Evolutionary conservation across 2,797 vertebrate genomes (phyloP), one percentile per base, ranked within the genome.

Genomic region (Esox lucius): DNA sequence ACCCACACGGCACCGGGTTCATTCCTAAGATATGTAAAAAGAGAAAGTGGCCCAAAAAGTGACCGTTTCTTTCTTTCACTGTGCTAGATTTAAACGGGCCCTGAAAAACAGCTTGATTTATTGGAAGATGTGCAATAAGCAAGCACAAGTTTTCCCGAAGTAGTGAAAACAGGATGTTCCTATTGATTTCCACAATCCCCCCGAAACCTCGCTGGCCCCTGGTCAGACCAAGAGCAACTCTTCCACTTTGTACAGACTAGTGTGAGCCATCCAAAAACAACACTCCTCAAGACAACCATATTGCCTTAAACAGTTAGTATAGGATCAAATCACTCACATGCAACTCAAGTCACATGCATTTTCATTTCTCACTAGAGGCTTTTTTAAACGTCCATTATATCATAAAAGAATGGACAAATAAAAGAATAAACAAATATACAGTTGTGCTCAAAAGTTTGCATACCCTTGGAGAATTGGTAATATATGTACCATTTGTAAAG

Each of bases 141-240:
- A 42, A 8, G 71, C 79, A 79, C 76, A 77, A 77, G 48, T 26
- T 62, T 16, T 11, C 71, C 73, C 24, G 67, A 76, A 56, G 35
- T 67, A 74, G 71, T 74, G 56, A 73, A 84, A 82, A 85, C 35
- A 76, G 48, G 71, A 71, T 76, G 72, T 62, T 72, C 17, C 5
- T 77, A 88, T 86, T 84, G 86, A 87, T 87, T 87, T 80, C 48
- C 16, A 75, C 26, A 1, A 31, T 31, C 28, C 28, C 42, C 42
- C 8, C 8, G 4, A 46, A 11, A 11, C 42, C 42, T 46, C 42
- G 11, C 9, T 12, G 42, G 42, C 42, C 75, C 12, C 71, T 70
- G 75, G 69, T 73, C 68, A 81, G 72, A 59, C 49, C 12, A 74
- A 78, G 49, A 66, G 51, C 73, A 78, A 24, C 12, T 24, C 22